Conservation (phyloP, 2,113 vertebrate genomes). For the Mustelus asterias region DNA sequence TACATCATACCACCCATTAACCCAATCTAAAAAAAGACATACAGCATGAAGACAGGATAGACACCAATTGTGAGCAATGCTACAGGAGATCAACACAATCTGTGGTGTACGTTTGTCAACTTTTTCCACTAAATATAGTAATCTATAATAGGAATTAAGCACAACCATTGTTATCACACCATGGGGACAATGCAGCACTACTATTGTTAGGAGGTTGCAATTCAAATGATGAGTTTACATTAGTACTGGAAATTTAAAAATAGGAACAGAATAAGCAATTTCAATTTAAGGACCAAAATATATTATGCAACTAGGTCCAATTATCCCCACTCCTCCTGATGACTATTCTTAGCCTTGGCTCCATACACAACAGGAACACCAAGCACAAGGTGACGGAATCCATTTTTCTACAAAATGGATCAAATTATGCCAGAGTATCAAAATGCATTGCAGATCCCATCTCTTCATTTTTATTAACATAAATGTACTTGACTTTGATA, state of each 20-base stretch:
- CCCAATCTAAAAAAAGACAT: neutral
- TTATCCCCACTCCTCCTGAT: neutral
- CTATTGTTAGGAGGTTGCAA: neutral
- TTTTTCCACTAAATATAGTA: neutral
- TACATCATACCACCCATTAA: neutral
- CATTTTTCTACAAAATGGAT: neutral
- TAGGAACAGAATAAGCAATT: neutral
- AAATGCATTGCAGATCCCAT: neutral
- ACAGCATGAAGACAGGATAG: neutral
- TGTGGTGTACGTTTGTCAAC: neutral
- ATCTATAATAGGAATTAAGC: neutral
- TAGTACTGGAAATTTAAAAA: neutral
- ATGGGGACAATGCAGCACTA: neutral
- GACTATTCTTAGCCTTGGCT: neutral
- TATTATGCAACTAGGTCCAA: neutral
- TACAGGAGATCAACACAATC: neutral
- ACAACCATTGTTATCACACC: neutral
- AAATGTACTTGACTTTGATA: neutral
- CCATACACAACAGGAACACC: neutral
- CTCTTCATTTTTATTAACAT: neutral
- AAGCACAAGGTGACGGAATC: neutral
- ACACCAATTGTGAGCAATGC: neutral
- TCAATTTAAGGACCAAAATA: neutral
- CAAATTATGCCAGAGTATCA: neutral
- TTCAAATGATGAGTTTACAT: neutral